Evolutionary conservation across 2,113 vertebrate genomes (phyloP).

Genomic region (Carollia perspicillata): DNA sequence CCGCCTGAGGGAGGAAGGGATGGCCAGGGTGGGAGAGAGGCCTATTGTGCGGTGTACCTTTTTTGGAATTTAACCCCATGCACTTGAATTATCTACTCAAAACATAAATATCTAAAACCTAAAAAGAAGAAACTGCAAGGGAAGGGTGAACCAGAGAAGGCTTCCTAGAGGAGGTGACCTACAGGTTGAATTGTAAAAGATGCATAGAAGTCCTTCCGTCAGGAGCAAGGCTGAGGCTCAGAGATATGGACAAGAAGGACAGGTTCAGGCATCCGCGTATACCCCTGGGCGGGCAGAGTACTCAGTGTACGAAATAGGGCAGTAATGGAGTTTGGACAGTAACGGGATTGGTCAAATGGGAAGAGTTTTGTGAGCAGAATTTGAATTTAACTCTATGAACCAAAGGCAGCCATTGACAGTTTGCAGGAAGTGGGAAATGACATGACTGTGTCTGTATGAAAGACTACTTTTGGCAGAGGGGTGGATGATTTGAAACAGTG

Average conservation of each 20-base stretch:
- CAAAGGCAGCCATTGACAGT: neutral
- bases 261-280: neutral
- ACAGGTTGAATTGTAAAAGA: neutral
- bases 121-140: neutral
- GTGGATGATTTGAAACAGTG: neutral
- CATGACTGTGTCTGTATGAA: neutral
- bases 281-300: neutral
- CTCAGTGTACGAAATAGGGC: neutral
- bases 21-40: neutral
- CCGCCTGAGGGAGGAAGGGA: neutral
- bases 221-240: neutral
- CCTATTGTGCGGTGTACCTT: neutral
- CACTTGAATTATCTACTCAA: neutral
- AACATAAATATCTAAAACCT: neutral
- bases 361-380: neutral
- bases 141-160: neutral
- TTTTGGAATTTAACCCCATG: slow-evolving; percentile 9
- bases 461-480: neutral
- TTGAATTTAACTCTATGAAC: neutral
- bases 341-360: neutral
- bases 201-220: neutral
- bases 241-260: neutral
- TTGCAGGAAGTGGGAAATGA: neutral
- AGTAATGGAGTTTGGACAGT: neutral
- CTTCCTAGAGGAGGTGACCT: neutral